Conservation (phyloP, 2,113 vertebrate genomes). For the Cyprinodon tularosa region DNA sequence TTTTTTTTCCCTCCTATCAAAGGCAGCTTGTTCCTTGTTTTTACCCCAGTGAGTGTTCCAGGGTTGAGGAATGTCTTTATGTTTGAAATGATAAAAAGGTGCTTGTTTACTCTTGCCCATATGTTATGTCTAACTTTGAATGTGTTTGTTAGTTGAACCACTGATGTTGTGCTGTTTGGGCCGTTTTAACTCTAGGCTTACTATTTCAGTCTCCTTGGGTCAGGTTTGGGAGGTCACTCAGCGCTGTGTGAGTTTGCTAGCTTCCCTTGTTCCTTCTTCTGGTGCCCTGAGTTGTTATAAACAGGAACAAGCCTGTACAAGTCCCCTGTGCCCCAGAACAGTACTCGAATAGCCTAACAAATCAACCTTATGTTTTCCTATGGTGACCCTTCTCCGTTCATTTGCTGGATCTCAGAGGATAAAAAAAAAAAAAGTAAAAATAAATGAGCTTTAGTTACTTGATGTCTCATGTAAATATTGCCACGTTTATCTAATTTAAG, state of each 20-base stretch:
- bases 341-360: slow-evolving; percentile 7
- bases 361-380: background rate
- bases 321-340: slow-evolving; percentile 20
- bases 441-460: background rate
- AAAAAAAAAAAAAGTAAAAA: background rate
- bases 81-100: background rate
- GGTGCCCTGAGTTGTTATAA: slow-evolving; percentile 19
- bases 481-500: background rate
- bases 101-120: slow-evolving; percentile 32
- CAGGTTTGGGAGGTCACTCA: slow-evolving; percentile 3
- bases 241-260: slow-evolving; percentile 4
- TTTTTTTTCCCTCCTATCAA: background rate
- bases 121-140: slow-evolving; percentile 32
- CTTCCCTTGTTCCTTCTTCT: slow-evolving; percentile 4
- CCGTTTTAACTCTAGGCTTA: background rate
- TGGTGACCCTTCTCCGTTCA: slow-evolving; percentile 10
- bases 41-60: slow-evolving; percentile 1
- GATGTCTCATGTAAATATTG: background rate
- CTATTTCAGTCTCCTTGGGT: slow-evolving; percentile 15
- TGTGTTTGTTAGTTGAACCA: slow-evolving; percentile 4
- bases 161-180: slow-evolving; percentile 5
- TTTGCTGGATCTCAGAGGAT: background rate
- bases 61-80: slow-evolving; percentile 29
- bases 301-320: slow-evolving; percentile 44
- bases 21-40: slow-evolving; percentile 9